Evolutionary conservation across 2,113 vertebrate genomes (phyloP).

Genomic region (Petroica traversi): DNA sequence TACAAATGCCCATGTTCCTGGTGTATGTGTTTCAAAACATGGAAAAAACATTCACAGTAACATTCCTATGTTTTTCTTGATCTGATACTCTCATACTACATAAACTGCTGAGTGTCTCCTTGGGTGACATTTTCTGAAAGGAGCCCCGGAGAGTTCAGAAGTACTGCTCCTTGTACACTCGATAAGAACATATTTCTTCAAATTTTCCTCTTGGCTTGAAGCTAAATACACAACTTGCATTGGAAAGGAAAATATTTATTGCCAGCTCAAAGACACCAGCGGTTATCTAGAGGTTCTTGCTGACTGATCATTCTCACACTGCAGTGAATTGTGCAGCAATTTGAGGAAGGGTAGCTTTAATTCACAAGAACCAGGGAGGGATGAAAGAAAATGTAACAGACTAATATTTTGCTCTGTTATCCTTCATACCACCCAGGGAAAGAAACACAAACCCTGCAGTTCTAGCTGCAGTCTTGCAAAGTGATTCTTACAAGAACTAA

Average conservation of each 20-base stretch:
- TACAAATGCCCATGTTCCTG: background rate
- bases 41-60: background rate
- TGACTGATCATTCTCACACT: background rate
- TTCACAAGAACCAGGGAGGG: background rate
- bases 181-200: background rate
- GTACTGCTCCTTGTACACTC: background rate
- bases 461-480: background rate
- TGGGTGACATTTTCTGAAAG: background rate
- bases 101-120: background rate
- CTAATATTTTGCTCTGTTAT: constrained; percentile 3
- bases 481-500: background rate
- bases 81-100: background rate
- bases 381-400: background rate
- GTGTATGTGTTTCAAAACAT: background rate
- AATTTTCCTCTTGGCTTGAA: background rate
- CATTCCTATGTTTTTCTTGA: background rate
- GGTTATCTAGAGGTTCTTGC: background rate
- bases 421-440: background rate
- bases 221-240: background rate
- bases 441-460: constrained; percentile 9
- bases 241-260: background rate
- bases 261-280: background rate
- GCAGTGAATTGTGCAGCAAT: background rate
- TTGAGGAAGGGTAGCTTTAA: background rate
- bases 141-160: background rate